Conservation (phyloP, 2,797 vertebrate genomes). For the Danio albolineatus region DNA sequence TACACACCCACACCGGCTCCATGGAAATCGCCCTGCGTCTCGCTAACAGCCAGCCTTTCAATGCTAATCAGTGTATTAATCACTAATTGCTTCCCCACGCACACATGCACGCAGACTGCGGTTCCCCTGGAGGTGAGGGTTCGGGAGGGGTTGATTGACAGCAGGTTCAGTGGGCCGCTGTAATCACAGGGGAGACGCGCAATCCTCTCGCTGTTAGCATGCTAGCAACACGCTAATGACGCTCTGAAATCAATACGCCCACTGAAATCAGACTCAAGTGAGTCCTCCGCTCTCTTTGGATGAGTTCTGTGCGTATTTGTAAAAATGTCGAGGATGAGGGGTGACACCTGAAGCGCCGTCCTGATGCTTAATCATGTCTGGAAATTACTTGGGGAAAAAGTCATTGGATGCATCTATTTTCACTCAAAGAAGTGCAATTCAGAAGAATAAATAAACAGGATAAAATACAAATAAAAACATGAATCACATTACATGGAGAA, state of each 20-base stretch:
- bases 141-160: constrained; percentile 64
- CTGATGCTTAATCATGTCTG: constrained; percentile 57
- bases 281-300: constrained; percentile 49
- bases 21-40: constrained; percentile 46
- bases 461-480: too few species aligned
- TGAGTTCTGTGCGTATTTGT: constrained; percentile 35
- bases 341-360: constrained; percentile 49
- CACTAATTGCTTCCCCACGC: constrained; percentile 63
- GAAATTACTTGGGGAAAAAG: constrained; percentile 16
- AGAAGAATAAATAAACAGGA: too few species aligned
- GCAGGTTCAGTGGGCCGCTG: constrained; percentile 62
- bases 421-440: neutral
- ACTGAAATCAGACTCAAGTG: constrained; percentile 63
- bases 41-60: constrained; percentile 63
- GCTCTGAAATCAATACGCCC: constrained; percentile 60
- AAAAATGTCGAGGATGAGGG: constrained; percentile 43
- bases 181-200: constrained; percentile 59
- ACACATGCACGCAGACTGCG: constrained; percentile 33
- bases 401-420: neutral
- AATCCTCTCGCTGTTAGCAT: constrained; percentile 55
- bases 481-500: too few species aligned
- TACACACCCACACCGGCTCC: constrained; percentile 54
- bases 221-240: constrained; percentile 58
- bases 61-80: constrained; percentile 68
- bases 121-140: constrained; percentile 61